Base-by-base conservation (phyloP, 2,113 vertebrate species). In the Phoxinus phoxinus region DNA sequence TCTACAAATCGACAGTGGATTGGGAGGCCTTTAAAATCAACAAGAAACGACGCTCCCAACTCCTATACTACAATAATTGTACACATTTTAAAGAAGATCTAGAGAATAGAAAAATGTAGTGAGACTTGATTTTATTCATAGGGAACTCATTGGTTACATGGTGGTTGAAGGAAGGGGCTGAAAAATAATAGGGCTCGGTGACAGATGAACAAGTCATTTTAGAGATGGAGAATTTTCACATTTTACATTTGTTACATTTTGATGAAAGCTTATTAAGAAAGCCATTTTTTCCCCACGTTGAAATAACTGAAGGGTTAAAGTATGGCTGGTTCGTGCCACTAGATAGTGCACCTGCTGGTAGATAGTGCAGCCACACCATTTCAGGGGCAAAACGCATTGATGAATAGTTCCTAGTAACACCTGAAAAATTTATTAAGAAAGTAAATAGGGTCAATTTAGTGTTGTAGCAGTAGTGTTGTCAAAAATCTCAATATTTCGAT, bases 41-140 rank as follows among this genome's bases (percentile, higher is more conserved):
- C 71, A 73, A 44, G 21, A 73, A 69, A 69, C 32, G 21, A 35
- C 4, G 30, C 30, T 17, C 63, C 15, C 6, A 67, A 67, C 63
- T 21, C 17, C 7, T n/a, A 23, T 71, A 41, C 8, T 69, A 37
- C 32, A 6, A 37, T 37, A 69, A 69, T 69, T 19, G 48, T 8
- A 69, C 65, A 32, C 3, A 32, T 37, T 11, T 37, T 19, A 37
- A 35, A 69, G 32, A 21, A 3, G 5, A n/a, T 44, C 0, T 23
- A 73, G 69, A 73, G 69, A 41, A 72, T 21, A 41, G 21, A 44
- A 73, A 73, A 25, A 44, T 73, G 21, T 6, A 73, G 37, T 44
- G 23, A n/a, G 35, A 73, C 35, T 73, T 73, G 71, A 73, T 73
- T 44, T 73, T 73, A 73, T 73, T 13, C 71, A 44, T 73, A 4